These are phyloP conservation scores for Myodes glareolus DNA, from an alignment of 2,113 vertebrate genomes.

Conservation along the genomic window DNA sequence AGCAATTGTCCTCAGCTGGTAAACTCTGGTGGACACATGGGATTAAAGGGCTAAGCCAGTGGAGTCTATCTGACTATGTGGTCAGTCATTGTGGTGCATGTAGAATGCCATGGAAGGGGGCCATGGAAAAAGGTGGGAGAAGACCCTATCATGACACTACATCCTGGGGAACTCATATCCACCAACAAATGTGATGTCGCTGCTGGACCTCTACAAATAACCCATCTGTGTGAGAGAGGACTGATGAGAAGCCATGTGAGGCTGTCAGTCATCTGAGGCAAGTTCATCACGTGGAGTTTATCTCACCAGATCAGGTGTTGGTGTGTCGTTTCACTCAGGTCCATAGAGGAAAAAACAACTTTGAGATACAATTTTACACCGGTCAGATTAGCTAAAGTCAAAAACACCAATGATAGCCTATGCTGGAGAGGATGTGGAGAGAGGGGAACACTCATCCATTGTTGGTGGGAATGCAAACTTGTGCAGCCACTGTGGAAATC, in stretches of 20 bases:
- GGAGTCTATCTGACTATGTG: not conserved
- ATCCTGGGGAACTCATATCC: not conserved
- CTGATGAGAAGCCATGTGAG: not conserved
- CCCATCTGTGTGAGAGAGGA: too few species aligned
- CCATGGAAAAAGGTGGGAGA: not conserved
- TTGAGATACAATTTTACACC: too few species aligned
- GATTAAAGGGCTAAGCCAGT: too few species aligned
- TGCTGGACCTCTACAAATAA: not conserved
- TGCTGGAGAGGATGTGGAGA: too few species aligned
- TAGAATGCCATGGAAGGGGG: not conserved
- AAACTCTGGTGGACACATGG: not conserved
- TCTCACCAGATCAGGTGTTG: not conserved
- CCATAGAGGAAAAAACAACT: too few species aligned
- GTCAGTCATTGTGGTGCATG: rapidly evolving
- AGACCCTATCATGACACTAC: not conserved
- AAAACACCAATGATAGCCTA: too few species aligned
- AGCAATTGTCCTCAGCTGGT: not conserved
- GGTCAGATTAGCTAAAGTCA: too few species aligned
- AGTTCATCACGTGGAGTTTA: not conserved
- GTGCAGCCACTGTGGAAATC: too few species aligned
- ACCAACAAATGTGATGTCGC: not conserved
- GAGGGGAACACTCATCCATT: too few species aligned
- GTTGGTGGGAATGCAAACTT: too few species aligned
- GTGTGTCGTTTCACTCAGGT: too few species aligned
- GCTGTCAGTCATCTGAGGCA: not conserved